Conservation (phyloP, 2,113 vertebrate species). For the Trogon melanurus region DNA sequence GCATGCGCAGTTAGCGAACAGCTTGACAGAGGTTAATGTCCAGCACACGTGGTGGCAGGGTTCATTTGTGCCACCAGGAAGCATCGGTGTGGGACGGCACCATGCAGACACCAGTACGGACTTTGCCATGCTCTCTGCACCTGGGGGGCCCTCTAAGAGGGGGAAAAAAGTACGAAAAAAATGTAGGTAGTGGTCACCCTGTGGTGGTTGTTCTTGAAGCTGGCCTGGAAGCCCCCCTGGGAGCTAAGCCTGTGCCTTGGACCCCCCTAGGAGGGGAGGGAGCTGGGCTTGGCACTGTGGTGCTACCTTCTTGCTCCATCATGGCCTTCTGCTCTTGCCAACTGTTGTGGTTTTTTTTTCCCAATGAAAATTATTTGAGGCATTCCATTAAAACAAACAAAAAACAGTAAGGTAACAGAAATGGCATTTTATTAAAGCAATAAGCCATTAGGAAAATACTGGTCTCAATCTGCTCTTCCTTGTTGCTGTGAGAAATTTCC, state of each 20-base stretch:
- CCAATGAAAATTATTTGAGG: neutral
- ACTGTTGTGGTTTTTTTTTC: neutral
- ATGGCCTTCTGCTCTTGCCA: neutral
- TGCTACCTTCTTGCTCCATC: neutral
- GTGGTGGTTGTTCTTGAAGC: neutral
- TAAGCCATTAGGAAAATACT: neutral
- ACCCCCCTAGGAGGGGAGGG: neutral
- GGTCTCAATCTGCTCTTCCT: neutral
- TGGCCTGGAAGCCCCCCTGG: neutral
- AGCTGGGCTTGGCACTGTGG: neutral
- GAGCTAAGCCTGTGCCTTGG: neutral
- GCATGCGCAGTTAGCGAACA: neutral
- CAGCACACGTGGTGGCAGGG: rapidly evolving
- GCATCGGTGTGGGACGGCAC: rapidly evolving
- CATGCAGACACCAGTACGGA: rapidly evolving
- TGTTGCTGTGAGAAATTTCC: neutral
- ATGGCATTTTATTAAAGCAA: neutral
- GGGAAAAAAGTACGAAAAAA: neutral
- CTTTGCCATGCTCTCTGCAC: rapidly evolving
- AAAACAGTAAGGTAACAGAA: neutral
- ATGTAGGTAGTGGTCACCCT: no score
- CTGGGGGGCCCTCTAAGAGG: neutral
- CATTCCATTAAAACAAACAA: neutral
- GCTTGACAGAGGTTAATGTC: neutral
- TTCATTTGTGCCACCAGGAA: neutral